These are phyloP conservation scores for Cossypha niveicapilla DNA, from an alignment of 2,797 vertebrate genomes.

Conservation along the genomic window DNA sequence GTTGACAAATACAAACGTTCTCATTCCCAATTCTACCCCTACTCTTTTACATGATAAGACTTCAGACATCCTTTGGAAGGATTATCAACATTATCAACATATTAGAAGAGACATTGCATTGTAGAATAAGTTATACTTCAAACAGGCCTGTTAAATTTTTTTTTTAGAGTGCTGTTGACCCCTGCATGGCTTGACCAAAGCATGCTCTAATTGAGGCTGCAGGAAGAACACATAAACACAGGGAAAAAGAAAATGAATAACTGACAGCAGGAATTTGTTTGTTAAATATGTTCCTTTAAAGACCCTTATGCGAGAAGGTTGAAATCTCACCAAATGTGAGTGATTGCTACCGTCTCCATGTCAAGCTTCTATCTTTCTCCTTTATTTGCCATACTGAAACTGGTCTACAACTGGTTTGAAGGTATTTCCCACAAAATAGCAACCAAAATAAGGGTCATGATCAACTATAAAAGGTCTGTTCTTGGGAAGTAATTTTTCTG, in stretches of 20 bases:
- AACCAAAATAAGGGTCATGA: accelerated
- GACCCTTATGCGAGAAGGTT: not conserved
- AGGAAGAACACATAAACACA: not conserved
- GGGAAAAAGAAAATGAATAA: not conserved
- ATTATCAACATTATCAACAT: not conserved
- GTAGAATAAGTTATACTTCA: not conserved
- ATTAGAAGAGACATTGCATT: not conserved
- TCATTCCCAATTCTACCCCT: not conserved
- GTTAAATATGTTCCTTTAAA: not conserved
- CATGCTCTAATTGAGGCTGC: not conserved
- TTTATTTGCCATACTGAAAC: not conserved
- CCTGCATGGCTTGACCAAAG: not conserved
- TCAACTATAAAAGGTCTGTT: not conserved
- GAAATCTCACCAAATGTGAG: accelerated
- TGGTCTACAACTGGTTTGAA: not conserved
- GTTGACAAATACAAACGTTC: not conserved
- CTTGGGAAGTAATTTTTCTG: not conserved
- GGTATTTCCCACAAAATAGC: not conserved
- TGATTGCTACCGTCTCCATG: not conserved
- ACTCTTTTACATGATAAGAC: not conserved
- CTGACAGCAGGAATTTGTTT: not conserved
- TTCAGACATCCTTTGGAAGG: not conserved
- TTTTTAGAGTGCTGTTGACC: not conserved
- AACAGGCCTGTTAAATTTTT: not conserved
- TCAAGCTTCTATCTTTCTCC: not conserved